These are phyloP conservation scores for Cochlearius cochlearius DNA, from an alignment of 2,113 vertebrate species.

Conservation along the genomic window DNA sequence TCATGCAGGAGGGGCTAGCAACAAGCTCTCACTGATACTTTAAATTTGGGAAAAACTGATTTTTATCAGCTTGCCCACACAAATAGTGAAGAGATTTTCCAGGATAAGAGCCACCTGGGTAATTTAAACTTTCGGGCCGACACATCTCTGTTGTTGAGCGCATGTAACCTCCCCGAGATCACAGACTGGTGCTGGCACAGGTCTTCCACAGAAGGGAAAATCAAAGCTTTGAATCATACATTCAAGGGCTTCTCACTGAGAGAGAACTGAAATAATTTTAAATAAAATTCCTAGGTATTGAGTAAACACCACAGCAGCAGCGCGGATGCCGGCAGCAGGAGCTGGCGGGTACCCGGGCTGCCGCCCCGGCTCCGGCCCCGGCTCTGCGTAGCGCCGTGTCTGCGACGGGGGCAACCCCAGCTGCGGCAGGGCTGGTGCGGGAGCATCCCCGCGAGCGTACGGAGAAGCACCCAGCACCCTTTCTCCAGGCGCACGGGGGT, in stretches of 20 bases:
- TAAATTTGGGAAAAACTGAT: background rate
- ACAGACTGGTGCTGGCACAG: background rate
- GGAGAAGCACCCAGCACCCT: background rate
- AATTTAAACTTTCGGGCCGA: background rate
- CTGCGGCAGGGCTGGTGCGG: background rate
- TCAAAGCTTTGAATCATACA: constrained; percentile 24
- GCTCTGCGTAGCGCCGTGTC: background rate
- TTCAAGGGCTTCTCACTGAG: background rate
- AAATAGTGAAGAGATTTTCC: background rate
- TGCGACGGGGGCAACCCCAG: accelerated
- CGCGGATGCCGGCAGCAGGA: accelerated
- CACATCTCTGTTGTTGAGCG: background rate
- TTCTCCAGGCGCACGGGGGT: background rate
- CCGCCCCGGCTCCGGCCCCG: background rate
- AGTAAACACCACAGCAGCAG: background rate
- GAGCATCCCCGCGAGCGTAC: background rate
- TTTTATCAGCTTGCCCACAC: background rate
- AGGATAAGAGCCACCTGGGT: background rate
- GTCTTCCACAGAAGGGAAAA: background rate
- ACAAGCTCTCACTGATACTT: background rate
- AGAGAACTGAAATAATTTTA: background rate
- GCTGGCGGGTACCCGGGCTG: background rate
- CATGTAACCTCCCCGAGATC: background rate
- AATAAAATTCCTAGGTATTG: background rate
- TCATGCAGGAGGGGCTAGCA: background rate